Base-by-base conservation (phyloP, 2,113 vertebrate species). In the Eptesicus fuscus region DNA sequence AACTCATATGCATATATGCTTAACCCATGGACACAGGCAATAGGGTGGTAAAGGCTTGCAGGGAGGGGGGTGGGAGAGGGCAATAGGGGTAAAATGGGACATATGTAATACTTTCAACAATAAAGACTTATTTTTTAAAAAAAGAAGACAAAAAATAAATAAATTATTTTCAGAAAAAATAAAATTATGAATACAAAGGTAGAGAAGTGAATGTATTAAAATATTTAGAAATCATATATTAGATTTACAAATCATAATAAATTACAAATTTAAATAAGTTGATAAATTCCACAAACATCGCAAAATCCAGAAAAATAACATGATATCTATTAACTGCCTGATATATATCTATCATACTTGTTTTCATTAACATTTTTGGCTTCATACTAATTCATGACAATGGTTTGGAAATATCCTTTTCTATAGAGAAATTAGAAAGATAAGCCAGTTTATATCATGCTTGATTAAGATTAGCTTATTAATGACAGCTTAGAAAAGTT, bases 401-500 rank as follows among this genome's bases (percentile, higher is more conserved):
- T 77, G n/a, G 53, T 44, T 88, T 89, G 20, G 44, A 88, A 82
- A 67, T 70, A 74, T 35, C 67, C 47, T 94, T 89, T 91, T 86
- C 49, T 77, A 35, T 18, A 77, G 23, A 77, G 71, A 93, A 78
- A 91, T 67, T 28, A 83, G 86, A 91, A 95, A 73, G 65, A 53
- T 59, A 47, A 59, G 4, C 84, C 71, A 77, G 16, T 84, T 18
- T 84, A 84, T 85, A 35, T 14, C 44, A 82, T 74, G 40, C 10
- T 42, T 88, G 30, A 85, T 93, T 85, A 84, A 94, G 93, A 74
- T 28, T 65, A 67, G 7, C 23, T 86, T 93, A 90, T 82, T 86
- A 92, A 83, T 18, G 13, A 76, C 22, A 87, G 16, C 16, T 63
- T 88, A 82, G 90, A 89, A 78, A 93, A 85, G 9, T 67, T 77